Percentiles rank a stretch among this genome's conserved stretches.
Conservation (phyloP, 2,888 invertebrate genomes). For the Drosophila eohydei region DNA sequence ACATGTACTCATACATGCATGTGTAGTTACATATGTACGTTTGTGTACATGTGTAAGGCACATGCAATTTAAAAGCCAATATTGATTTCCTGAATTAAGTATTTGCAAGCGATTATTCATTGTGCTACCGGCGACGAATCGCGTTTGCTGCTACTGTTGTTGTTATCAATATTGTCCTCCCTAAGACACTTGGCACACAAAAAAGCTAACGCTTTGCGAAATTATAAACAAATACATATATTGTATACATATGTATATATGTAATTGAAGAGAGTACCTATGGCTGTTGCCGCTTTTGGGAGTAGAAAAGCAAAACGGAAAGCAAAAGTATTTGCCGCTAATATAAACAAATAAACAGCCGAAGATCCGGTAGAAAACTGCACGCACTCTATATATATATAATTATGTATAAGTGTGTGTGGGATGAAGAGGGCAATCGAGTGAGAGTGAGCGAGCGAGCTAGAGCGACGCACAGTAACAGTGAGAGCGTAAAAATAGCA, state of each 20-base stretch:
- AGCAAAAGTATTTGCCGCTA: slow-evolving; percentile 77
- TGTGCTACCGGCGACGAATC: slow-evolving; percentile 18
- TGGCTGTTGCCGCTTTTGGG: slow-evolving; percentile 26
- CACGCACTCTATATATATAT: slow-evolving; percentile 13
- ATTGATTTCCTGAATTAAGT: slow-evolving; percentile 61
- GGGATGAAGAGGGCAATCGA: slow-evolving; percentile 20
- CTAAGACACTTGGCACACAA: slow-evolving; percentile 49
- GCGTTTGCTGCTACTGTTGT: slow-evolving; percentile 3
- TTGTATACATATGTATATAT: not conserved
- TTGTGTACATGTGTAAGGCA: slow-evolving; percentile 29
- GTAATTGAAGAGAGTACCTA: slow-evolving; percentile 13
- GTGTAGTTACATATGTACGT: not conserved
- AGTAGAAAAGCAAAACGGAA: slow-evolving; percentile 56
- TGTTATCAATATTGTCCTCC: slow-evolving; percentile 25
- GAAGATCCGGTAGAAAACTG: slow-evolving; percentile 70
- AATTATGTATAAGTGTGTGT: slow-evolving; percentile 2
- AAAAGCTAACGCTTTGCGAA: slow-evolving; percentile 29
- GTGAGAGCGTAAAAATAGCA: slow-evolving; percentile 71
- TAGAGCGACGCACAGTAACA: slow-evolving; percentile 43
- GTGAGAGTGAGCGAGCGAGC: slow-evolving; percentile 18
- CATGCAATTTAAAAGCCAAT: slow-evolving; percentile 55
- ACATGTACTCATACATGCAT: too few relatives aligned
- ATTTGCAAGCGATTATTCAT: slow-evolving; percentile 61
- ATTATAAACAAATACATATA: slow-evolving; percentile 24
- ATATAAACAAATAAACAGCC: slow-evolving; percentile 79